These are phyloP conservation scores for Heliconius cydno DNA, from an alignment of 2,888 invertebrate species.

Conservation along the genomic window DNA sequence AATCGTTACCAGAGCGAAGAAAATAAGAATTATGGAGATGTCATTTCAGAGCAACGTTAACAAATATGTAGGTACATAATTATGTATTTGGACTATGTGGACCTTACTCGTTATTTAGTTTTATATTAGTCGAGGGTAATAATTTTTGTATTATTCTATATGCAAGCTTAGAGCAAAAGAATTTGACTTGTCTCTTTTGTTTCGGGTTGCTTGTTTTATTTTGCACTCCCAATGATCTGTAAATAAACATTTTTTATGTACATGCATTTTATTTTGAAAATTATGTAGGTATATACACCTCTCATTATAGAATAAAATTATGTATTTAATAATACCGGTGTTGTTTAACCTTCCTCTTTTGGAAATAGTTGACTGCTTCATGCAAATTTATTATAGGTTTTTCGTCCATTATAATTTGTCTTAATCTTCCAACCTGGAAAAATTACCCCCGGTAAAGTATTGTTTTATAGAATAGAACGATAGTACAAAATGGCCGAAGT, in stretches of 20 bases:
- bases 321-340: constrained; percentile 36
- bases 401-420: constrained; percentile 65
- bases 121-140: constrained; percentile 54
- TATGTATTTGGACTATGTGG: neutral
- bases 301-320: neutral
- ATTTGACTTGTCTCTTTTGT: constrained; percentile 48
- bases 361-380: constrained; percentile 69
- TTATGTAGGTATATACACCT: neutral
- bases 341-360: constrained; percentile 49
- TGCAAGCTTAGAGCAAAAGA: constrained; percentile 61
- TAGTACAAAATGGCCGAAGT: no score
- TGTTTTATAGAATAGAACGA: no score
- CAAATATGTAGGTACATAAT: neutral
- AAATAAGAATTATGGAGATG: neutral
- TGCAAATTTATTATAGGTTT: constrained; percentile 62
- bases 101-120: constrained; percentile 62
- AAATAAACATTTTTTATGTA: neutral
- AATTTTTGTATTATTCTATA: constrained; percentile 60
- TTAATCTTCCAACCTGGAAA: constrained; percentile 66
- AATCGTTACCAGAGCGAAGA: no score
- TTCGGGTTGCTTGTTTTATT: constrained; percentile 36
- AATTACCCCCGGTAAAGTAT: neutral
- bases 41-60: neutral
- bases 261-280: neutral
- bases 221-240: constrained; percentile 17